A percentile compares a stretch with the other conserved stretches of the same genome.
Conservation (phyloP, 1,140 invertebrate genomes). For the Stratiolaelaps scimitus region DNA sequence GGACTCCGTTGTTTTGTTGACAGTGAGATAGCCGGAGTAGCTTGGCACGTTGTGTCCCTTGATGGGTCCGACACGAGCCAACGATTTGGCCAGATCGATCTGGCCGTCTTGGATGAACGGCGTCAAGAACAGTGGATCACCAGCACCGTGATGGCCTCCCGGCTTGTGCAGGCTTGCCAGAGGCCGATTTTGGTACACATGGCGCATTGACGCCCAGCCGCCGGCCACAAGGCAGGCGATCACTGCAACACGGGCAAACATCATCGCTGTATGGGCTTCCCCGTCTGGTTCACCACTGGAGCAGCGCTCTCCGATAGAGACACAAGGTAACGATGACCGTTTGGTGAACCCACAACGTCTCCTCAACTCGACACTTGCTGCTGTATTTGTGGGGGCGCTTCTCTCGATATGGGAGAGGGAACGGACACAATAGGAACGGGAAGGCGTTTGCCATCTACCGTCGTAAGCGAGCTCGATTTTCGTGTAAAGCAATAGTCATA, state of each 20-base stretch:
- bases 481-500: too few species aligned
- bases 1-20: conserved; percentile 33
- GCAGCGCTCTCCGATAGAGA: background rate
- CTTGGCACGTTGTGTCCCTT: background rate
- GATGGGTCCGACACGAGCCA: background rate
- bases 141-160: background rate
- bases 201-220: background rate
- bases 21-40: conserved; percentile 36
- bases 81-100: background rate
- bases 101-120: background rate
- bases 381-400: too few species aligned
- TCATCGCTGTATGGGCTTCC: background rate
- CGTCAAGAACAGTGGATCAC: background rate
- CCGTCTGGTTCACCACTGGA: background rate
- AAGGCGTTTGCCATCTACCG: too few species aligned
- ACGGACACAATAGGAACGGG: too few species aligned
- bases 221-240: background rate
- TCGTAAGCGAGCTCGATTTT: too few species aligned
- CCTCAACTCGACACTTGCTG: too few species aligned
- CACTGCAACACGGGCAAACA: background rate
- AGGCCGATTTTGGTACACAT: background rate
- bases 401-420: too few species aligned
- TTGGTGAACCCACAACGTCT: too few species aligned
- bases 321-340: background rate
- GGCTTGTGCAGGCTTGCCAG: background rate